Base-by-base conservation (phyloP, 2,797 vertebrate genomes). In the Xenentodon cancila region DNA sequence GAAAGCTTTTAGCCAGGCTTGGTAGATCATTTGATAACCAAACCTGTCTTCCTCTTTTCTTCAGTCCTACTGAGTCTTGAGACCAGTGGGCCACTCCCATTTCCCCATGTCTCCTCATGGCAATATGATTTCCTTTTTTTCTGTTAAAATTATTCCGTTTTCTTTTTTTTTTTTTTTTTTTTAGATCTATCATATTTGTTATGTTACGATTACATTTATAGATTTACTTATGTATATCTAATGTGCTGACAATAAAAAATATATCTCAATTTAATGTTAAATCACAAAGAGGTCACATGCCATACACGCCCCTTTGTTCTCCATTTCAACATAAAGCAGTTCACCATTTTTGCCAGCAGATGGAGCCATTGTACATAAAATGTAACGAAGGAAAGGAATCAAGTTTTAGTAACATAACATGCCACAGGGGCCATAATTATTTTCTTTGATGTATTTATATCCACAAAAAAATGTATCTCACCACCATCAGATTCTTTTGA, bases 371-470 rank as follows among this genome's bases (percentile, higher is more conserved):
- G 84, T 22, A 86, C 68, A 77, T 68, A 27, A 63, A 87, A 91
- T 92, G 34, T 12, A 59, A 32, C 47, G 13, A 43, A 37, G 55
- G 49, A 53, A 66, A 60, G 11, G 17, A 15, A 62, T 49, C 20
- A 68, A 59, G 82, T 77, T 72, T 79, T 72, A 50, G 62, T n/a
- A n/a, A n/a, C n/a, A 3, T 17, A 69, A 59, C n/a, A 53, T 80
- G 73, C 79, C 80, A 85, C 45, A 59, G 50, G 20, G 59, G 22
- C 57, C 59, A 55, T 77, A 79, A 87, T 82, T 83, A 80, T 84
- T 84, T 57, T 77, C 64, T 58, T 84, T 87, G 81, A 84, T 86
- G 76, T 92, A 93, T 93, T 93, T 92, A 88, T 92, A 91, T 62
- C 83, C 53, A 47, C 55, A 13, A 18, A 5, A 27, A 60, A 57